phyloP scores from a whole-genome alignment of 92 coral and sea anemone species.

The Diadumene lineata region DNA sequence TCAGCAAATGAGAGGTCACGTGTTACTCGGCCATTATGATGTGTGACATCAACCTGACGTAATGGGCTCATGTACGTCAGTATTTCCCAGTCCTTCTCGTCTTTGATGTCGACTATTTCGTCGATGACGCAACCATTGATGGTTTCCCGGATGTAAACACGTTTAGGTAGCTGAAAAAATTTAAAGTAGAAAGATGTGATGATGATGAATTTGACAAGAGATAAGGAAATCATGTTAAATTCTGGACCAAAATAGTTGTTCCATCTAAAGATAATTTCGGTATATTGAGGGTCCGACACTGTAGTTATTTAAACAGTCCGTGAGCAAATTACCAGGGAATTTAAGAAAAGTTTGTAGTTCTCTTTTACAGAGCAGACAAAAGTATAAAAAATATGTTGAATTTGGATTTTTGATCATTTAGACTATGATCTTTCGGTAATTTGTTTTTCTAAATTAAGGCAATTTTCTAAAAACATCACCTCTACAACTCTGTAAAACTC shows the following conservation, averaged over 20 bases:
- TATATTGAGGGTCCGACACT: not conserved
- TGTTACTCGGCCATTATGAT: not conserved
- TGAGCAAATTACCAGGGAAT: no score
- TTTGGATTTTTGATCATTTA: no score
- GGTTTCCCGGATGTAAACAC: slow-evolving; percentile 70
- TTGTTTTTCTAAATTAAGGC: no score
- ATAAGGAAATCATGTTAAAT: not conserved
- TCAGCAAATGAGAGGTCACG: slow-evolving; percentile 44
- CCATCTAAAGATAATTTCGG: not conserved
- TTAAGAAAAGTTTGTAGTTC: no score
- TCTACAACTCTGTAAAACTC: no score
- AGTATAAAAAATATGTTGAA: no score
- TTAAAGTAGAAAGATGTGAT: not conserved
- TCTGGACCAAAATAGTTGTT: not conserved
- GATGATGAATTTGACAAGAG: not conserved
- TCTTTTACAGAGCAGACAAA: no score
- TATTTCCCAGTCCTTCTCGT: slow-evolving; percentile 67
- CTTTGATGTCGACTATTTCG: slow-evolving; percentile 61
- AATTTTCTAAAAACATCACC: no score
- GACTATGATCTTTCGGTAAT: no score
- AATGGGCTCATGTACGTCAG: slow-evolving; percentile 69
- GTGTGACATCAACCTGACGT: slow-evolving; percentile 35
- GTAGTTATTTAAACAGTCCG: no score
- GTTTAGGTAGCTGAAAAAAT: slow-evolving; percentile 58
- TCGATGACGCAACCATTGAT: slow-evolving; percentile 64